Percentiles rank a stretch among this genome's conserved stretches.
Conservation (phyloP, 2,888 invertebrate species). For the Yponomeuta plumbellus region DNA sequence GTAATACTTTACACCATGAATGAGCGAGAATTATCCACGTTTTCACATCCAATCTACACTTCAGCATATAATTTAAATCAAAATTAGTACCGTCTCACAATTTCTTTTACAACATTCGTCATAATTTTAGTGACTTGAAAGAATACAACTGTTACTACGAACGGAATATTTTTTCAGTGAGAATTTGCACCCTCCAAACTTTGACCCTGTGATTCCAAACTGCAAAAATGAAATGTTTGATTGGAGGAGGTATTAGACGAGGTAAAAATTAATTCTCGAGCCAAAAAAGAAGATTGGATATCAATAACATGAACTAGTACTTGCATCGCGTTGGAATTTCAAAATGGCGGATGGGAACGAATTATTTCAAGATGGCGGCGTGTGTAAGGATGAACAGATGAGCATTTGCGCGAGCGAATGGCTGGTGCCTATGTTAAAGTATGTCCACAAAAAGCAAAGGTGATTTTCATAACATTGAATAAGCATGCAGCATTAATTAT, state of each 20-base stretch:
- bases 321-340: not conserved
- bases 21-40: no score
- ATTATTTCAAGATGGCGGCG: not conserved
- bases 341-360: not conserved
- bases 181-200: not conserved
- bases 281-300: not conserved
- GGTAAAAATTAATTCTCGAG: no score
- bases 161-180: not conserved
- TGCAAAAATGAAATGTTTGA: not conserved
- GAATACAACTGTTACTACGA: not conserved
- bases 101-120: not conserved
- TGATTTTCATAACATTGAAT: not conserved
- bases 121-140: not conserved
- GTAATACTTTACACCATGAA: no score
- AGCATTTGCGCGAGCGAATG: constrained; percentile 10
- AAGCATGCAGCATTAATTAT: no score
- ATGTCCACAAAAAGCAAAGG: not conserved
- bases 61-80: not conserved
- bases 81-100: not conserved
- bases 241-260: not conserved
- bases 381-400: not conserved
- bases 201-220: not conserved
- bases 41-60: no score
- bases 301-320: not conserved
- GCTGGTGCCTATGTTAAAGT: not conserved